These are phyloP conservation scores for Diadophis punctatus DNA, from an alignment of 2,113 vertebrate species.

Conservation along the genomic window DNA sequence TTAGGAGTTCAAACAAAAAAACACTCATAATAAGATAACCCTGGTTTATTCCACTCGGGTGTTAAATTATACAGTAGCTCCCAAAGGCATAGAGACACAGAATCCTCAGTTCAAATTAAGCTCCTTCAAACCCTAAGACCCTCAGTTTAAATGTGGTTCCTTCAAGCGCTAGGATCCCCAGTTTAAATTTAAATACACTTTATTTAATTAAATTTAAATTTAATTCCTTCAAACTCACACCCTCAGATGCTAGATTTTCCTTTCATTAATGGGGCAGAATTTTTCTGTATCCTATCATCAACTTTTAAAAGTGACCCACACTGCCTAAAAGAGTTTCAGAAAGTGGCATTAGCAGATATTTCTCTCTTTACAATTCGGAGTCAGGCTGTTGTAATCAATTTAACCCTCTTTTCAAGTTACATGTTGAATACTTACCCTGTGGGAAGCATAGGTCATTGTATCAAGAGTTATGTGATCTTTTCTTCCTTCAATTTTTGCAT, in stretches of 20 bases:
- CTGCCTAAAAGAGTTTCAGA: background rate
- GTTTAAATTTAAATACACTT: background rate
- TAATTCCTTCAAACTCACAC: background rate
- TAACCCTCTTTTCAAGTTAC: background rate
- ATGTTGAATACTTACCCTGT: constrained; percentile 74
- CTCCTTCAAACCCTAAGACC: no score
- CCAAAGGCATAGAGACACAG: background rate
- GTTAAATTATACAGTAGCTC: background rate
- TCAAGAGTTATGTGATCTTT: constrained; percentile 83
- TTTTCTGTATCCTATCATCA: background rate
- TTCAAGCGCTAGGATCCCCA: no score
- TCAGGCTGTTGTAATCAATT: background rate
- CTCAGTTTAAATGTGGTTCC: no score
- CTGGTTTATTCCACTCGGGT: background rate
- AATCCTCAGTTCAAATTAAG: background rate
- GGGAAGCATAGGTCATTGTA: constrained; percentile 85
- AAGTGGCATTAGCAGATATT: no score
- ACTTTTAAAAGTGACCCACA: background rate
- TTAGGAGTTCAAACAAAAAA: background rate
- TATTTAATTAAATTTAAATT: background rate
- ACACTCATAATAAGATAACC: background rate
- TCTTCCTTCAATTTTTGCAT: constrained; percentile 83
- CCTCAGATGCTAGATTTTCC: background rate
- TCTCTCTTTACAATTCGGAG: background rate
- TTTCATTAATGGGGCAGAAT: background rate